A percentile compares a stretch with the other conserved stretches of the same genome.
Evolutionary conservation across 2,888 invertebrate genomes (phyloP).

Genomic region (Azorinus chamasolen): DNA sequence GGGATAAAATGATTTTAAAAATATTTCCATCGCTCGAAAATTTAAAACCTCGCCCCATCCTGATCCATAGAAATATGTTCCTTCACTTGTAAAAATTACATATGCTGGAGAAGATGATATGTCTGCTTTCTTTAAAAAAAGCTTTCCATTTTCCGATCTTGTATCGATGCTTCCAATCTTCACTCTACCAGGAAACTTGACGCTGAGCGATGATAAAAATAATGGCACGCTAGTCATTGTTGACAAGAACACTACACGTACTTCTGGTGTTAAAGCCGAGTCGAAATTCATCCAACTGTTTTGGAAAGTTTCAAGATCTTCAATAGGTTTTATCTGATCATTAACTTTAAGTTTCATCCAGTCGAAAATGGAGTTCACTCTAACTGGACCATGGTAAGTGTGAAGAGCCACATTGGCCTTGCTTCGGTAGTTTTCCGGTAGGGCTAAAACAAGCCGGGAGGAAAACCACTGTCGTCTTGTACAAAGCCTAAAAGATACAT

Average conservation of each 20-base stretch:
- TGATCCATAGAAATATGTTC: conserved; percentile 85
- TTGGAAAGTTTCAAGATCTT: conserved; percentile 80
- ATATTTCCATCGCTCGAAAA: conserved; percentile 86
- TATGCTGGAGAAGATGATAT: conserved; percentile 82
- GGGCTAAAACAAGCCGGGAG: conserved; percentile 87
- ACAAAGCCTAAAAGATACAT: conserved; percentile 86
- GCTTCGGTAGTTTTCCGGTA: conserved; percentile 87
- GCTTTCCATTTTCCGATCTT: conserved; percentile 63
- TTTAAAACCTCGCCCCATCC: conserved; percentile 86
- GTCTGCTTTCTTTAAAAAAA: conserved; percentile 65
- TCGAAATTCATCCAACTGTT: conserved; percentile 83
- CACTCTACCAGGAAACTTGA: conserved; percentile 88
- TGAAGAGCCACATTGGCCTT: conserved; percentile 87
- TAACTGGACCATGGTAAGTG: conserved; percentile 83
- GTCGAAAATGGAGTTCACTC: conserved; percentile 84
- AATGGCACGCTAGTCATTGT: conserved; percentile 87
- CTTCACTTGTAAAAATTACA: conserved; percentile 86
- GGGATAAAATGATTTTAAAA: conserved; percentile 87
- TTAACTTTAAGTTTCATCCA: conserved; percentile 87
- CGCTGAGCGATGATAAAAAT: conserved; percentile 88
- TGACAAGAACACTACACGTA: conserved; percentile 87
- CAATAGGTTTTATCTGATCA: conserved; percentile 85
- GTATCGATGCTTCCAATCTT: conserved; percentile 86
- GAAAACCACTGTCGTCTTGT: conserved; percentile 87
- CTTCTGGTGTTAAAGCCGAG: conserved; percentile 73